Evolutionary conservation across 1,140 invertebrate species (phyloP).

Genomic region (Meloidogyne chitwoodi): DNA sequence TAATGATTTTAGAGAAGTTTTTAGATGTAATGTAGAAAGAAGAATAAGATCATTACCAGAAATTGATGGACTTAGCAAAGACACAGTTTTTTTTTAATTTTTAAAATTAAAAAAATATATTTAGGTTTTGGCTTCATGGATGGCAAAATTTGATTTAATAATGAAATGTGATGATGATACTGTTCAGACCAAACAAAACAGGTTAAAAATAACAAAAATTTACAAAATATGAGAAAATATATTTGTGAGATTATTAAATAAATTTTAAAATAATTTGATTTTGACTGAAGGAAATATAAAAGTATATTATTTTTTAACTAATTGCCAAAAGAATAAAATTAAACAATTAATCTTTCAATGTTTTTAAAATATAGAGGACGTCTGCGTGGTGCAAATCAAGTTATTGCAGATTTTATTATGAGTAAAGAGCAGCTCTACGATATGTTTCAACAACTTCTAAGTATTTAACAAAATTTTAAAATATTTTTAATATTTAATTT

Average conservation of each 20-base stretch:
- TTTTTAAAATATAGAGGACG: conserved; percentile 42
- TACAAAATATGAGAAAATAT: too few species aligned
- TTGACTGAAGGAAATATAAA: too few species aligned
- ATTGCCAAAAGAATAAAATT: too few species aligned
- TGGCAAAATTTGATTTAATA: conserved; percentile 98
- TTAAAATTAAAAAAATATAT: neutral
- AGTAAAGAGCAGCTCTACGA: conserved; percentile 97
- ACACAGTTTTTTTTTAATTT: conserved; percentile 69
- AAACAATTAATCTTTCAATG: too few species aligned
- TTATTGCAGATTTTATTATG: conserved; percentile 78
- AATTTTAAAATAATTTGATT: too few species aligned
- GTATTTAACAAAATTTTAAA: conserved; percentile 62
- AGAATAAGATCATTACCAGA: conserved; percentile 81
- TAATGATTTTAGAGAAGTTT: conserved; percentile 86
- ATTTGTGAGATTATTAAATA: too few species aligned
- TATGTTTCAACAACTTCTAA: conserved; percentile 98
- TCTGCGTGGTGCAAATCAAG: conserved; percentile 68
- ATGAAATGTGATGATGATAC: conserved; percentile 74
- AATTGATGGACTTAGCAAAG: conserved; percentile 97
- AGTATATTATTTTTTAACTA: too few species aligned
- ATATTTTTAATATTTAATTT: neutral
- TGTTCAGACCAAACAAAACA: conserved; percentile 38
- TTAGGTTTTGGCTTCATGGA: conserved; percentile 83
- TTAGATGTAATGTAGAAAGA: conserved; percentile 60
- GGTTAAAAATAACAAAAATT: conserved; percentile 27